Base-by-base conservation (phyloP, 92 coral and sea anemone species). In the Porites evermanni region DNA sequence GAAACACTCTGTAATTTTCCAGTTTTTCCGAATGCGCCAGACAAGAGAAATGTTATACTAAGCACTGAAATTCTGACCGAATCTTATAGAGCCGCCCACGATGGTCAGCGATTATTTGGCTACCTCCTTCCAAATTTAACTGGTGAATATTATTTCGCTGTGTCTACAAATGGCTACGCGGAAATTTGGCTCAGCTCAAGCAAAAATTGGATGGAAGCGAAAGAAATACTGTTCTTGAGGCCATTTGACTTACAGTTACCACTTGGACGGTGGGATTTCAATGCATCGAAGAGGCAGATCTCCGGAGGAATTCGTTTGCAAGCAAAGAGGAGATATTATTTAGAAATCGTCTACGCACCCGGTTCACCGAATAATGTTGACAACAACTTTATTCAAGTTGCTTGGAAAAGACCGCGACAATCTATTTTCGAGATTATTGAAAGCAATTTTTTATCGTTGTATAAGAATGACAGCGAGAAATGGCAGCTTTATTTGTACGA, bases 11-110 rank as follows among this genome's bases (percentile, higher is more conserved):
- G 92, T 26, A 60, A 77, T 20, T 89, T 76, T 52, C 92, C 92
- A 38, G 72, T 84, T 70, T 89, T 89, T 64, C 92, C 92, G 2
- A 70, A 70, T n/a, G 92, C 92, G n/a, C 92, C 92, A 3, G 92
- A 89, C 65, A 17, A 12, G 18, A 72, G 85, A 70, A 38, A 72
- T 20, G 53, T 70, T n/a, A 53, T 60, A 2, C 26, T 19, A 11
- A 84, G 59, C 29, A 64, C 74, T 11, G 72, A 84, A 61, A 72
- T 83, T 6, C 3, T 53, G n/a, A 19, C 63, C 19, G 61, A 56
- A 56, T 18, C 17, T 29, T 12, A 2, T 26, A 14, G 47, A 23
- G 11, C 18, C 1, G 26, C 12, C 59, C 19, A 60, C 7, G 52
- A 64, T 18, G 78, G 78, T 5, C 77, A 58, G 20, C 86, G 93